These are phyloP conservation scores for Bucco capensis DNA, from an alignment of 2,113 vertebrate genomes.

Conservation along the genomic window DNA sequence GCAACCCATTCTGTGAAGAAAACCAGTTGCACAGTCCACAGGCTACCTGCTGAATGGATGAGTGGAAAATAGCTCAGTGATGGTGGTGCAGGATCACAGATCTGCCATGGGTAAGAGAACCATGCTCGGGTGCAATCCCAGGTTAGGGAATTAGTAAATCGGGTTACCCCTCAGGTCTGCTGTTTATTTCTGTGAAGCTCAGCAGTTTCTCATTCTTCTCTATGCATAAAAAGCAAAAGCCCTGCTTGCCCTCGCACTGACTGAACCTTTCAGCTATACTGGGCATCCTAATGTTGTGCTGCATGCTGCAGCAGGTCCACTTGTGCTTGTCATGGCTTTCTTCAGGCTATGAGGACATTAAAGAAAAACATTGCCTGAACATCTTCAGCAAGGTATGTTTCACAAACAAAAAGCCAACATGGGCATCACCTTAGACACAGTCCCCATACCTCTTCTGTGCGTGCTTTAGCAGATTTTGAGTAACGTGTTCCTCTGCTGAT, in stretches of 20 bases:
- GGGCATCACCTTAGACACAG: not conserved
- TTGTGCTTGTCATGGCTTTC: accelerated
- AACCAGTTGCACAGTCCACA: not conserved
- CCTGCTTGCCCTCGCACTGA: not conserved
- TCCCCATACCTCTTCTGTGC: not conserved
- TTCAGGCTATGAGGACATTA: not conserved
- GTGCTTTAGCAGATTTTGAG: not conserved
- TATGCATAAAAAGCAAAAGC: not conserved
- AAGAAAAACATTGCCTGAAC: not conserved
- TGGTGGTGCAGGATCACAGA: not conserved
- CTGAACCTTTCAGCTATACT: not conserved
- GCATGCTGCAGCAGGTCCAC: not conserved
- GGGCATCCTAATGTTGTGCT: not conserved
- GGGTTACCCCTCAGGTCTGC: not conserved
- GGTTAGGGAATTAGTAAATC: not conserved
- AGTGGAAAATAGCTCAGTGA: not conserved
- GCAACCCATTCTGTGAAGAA: not conserved
- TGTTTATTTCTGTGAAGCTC: not conserved
- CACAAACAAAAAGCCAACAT: not conserved
- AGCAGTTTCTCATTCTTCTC: not conserved
- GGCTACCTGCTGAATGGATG: not conserved
- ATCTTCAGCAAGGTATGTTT: not conserved
- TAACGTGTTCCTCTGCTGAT: not conserved
- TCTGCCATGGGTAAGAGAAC: not conserved
- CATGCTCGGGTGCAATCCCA: not conserved